Percentiles rank a stretch among this genome's conserved stretches.
These are phyloP conservation scores for Sarcophaga rosellei DNA, from an alignment of 2,888 invertebrate genomes.

Conservation along the genomic window DNA sequence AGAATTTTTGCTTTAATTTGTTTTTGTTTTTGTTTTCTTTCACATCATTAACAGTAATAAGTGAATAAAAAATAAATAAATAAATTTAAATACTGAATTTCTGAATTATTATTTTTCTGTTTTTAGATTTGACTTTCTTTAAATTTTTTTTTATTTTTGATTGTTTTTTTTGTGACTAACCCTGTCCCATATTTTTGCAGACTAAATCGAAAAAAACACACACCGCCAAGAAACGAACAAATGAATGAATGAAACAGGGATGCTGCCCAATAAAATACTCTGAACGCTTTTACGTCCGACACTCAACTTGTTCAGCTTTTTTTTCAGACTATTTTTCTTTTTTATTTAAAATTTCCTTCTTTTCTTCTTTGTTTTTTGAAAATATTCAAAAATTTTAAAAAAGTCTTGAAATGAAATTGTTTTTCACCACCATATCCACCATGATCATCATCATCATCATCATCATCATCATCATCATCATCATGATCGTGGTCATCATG, in stretches of 20 bases:
- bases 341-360: conserved; percentile 38
- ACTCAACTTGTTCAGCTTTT: conserved; percentile 73
- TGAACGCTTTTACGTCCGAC: conserved; percentile 77
- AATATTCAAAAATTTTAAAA: conserved; percentile 53
- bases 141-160: conserved; percentile 10
- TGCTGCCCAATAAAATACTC: conserved; percentile 62
- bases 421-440: conserved; percentile 62
- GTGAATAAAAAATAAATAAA: not conserved
- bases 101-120: conserved; percentile 9
- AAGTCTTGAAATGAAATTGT: conserved; percentile 58
- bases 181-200: conserved; percentile 80
- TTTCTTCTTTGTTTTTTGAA: conserved; percentile 42
- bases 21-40: conserved; percentile 18
- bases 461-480: conserved; percentile 4
- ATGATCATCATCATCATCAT: conserved; percentile 46
- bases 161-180: conserved; percentile 76
- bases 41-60: not conserved
- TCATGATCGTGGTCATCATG: conserved; percentile 3
- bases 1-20: not conserved
- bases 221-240: conserved; percentile 47
- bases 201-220: conserved; percentile 49
- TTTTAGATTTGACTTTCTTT: conserved; percentile 1
- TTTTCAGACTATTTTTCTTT: conserved; percentile 35
- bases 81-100: not conserved
- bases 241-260: conserved; percentile 50